phyloP scores from a whole-genome alignment of 2,113 vertebrate genomes.

The Prinia subflava region DNA sequence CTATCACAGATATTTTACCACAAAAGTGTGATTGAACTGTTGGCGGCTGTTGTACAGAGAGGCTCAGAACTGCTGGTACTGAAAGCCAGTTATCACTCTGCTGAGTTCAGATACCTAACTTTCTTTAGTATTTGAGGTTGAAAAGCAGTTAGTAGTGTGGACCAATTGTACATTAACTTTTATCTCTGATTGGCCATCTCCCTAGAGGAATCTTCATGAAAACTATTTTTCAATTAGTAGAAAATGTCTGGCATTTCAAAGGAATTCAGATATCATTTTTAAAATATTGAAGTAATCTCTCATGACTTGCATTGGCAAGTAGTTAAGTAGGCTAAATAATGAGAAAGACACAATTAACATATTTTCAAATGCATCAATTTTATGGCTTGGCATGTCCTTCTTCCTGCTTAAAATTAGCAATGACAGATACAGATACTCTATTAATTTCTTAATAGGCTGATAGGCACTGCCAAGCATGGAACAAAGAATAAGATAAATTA shows the following conservation, averaged over 20 bases:
- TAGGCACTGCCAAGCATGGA: slow-evolving; percentile 15
- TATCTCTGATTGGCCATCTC: background rate
- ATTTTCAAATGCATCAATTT: slow-evolving; percentile 64
- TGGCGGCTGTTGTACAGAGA: background rate
- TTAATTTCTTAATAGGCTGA: slow-evolving; percentile 67
- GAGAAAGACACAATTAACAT: slow-evolving; percentile 43
- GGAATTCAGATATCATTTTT: background rate
- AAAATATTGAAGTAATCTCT: slow-evolving; percentile 40
- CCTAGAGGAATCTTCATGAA: background rate
- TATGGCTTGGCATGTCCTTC: slow-evolving; percentile 47
- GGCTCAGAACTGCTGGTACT: background rate
- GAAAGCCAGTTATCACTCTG: background rate
- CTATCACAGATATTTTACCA: background rate
- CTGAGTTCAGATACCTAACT: background rate
- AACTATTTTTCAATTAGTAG: background rate
- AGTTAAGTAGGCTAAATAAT: slow-evolving; percentile 56
- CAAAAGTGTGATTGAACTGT: background rate
- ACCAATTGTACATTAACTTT: background rate
- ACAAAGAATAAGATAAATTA: slow-evolving; percentile 38
- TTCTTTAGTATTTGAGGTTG: background rate
- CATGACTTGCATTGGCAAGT: slow-evolving; percentile 18
- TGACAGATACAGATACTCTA: slow-evolving; percentile 47
- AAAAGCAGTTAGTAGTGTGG: rapidly evolving
- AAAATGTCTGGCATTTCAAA: background rate
- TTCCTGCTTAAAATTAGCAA: slow-evolving; percentile 64